Conservation (phyloP, 1,140 invertebrate genomes). For the Lysiphlebus fabarum region DNA sequence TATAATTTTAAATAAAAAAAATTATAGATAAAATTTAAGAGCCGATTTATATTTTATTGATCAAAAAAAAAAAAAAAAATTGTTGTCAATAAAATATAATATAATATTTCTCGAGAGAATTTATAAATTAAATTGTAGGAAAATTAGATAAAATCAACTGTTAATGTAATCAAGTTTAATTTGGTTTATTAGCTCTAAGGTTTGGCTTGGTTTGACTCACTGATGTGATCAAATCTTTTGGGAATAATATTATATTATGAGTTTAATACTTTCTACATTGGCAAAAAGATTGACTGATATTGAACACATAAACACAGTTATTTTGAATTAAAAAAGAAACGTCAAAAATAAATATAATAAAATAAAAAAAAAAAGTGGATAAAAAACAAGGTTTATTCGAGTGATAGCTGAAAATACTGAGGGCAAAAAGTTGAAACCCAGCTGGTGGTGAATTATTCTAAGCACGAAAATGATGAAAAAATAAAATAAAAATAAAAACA, state of each 20-base stretch:
- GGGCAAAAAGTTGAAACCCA: constrained; percentile 27
- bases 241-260: too few species aligned
- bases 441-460: constrained; percentile 44
- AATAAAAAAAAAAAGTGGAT: constrained; percentile 12
- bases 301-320: too few species aligned
- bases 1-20: too few species aligned
- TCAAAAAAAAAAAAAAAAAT: background rate
- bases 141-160: constrained; percentile 44
- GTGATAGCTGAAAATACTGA: constrained; percentile 24
- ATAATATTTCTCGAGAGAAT: constrained; percentile 14
- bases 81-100: background rate
- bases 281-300: constrained; percentile 19
- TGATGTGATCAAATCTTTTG: constrained; percentile 23
- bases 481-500: background rate
- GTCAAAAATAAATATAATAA: constrained; percentile 20
- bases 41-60: constrained; percentile 1
- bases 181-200: constrained; percentile 48
- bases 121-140: constrained; percentile 38
- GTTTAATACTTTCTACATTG: background rate
- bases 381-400: constrained; percentile 13
- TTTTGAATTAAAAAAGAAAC: constrained; percentile 9
- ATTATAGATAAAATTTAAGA: too few species aligned
- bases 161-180: constrained; percentile 48
- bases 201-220: constrained; percentile 35
- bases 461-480: constrained; percentile 39